Base-by-base conservation (phyloP, 2,888 invertebrate genomes). In the Junonia oenone region DNA sequence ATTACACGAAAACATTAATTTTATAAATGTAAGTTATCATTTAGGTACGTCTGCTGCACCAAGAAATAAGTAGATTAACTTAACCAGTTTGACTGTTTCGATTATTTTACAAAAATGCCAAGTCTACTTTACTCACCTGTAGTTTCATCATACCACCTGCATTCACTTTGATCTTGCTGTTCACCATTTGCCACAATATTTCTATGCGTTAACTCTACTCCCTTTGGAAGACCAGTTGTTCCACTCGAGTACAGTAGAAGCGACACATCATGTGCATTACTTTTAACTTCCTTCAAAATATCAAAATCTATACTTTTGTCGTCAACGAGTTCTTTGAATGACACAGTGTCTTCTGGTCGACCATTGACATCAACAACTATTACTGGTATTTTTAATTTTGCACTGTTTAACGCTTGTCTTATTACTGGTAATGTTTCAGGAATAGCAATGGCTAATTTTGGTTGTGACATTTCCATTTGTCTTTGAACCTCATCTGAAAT, bases 221-320 rank as follows among this genome's bases (percentile, higher is more conserved):
- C 95, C 86, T 96, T 96, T 0, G 96, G 94, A 48, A 95, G 63
- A 0, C 97, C 97, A 0, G 97, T 97, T 0, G 97, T 97, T 0
- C 96, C 96, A 70, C 96, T 97, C 0, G 97, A 97, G 83, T 95
- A 97, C 0, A 96, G 97, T 58, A 97, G 68, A 27, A 95, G 85
- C 3, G 92, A 92, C 9, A 94, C 77, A 68, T 95, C 95, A 19
- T 93, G 88, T 0, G 85, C 67, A 45, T 65, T 73, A 52, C 90
- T 74, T 50, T 84, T 77, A 0, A 89, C 86, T 62, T 86, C 69
- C 59, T 83, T 91, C 48, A 93, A 69, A 60, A 87, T 70, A 61
- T 82, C 80, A n/a, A 90, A 77, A 63, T 93, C 91, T 6, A 90
- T 75, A 53, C 81, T 69, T 46, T 82, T 71, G 45, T 83, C 86